These are phyloP conservation scores for Leucopsar rothschildi DNA, from an alignment of 2,113 vertebrate genomes.

Conservation along the genomic window DNA sequence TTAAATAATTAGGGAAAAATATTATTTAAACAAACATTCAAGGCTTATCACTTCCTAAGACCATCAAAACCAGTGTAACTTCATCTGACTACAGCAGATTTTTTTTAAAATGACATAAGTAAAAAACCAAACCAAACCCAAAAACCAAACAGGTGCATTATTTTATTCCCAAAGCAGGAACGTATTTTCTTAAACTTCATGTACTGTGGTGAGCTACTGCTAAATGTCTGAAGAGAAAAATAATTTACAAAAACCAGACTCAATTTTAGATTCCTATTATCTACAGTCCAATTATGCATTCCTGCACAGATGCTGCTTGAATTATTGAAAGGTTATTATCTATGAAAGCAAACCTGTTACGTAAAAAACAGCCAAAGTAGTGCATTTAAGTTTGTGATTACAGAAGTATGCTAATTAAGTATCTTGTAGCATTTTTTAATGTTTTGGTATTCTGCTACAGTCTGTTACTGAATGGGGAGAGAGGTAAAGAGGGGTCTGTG, in stretches of 20 bases:
- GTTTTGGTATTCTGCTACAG: constrained; percentile 37
- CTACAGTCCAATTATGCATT: constrained; percentile 53
- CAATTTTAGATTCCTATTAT: constrained; percentile 47
- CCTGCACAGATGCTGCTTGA: constrained; percentile 48
- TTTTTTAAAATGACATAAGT: not conserved
- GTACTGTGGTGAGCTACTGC: not conserved
- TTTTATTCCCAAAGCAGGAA: not conserved
- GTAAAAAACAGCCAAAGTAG: constrained; percentile 47
- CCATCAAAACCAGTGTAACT: not conserved
- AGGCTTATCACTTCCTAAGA: not conserved
- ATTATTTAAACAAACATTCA: constrained; percentile 1
- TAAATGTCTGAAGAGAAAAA: constrained; percentile 27
- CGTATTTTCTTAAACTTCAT: not conserved
- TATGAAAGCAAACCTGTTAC: constrained; percentile 42
- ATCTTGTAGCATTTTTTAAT: constrained; percentile 44
- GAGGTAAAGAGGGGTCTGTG: not conserved
- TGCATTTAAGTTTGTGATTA: constrained; percentile 61
- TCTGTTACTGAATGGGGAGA: not conserved
- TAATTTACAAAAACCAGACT: constrained; percentile 13
- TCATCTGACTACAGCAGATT: not conserved
- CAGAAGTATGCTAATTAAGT: constrained; percentile 49
- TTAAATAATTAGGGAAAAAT: not conserved
- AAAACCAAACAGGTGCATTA: not conserved
- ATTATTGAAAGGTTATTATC: constrained; percentile 61
- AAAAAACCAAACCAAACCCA: not conserved